Conservation (phyloP, 2,797 vertebrate genomes). For the Taenioides sp. region DNA sequence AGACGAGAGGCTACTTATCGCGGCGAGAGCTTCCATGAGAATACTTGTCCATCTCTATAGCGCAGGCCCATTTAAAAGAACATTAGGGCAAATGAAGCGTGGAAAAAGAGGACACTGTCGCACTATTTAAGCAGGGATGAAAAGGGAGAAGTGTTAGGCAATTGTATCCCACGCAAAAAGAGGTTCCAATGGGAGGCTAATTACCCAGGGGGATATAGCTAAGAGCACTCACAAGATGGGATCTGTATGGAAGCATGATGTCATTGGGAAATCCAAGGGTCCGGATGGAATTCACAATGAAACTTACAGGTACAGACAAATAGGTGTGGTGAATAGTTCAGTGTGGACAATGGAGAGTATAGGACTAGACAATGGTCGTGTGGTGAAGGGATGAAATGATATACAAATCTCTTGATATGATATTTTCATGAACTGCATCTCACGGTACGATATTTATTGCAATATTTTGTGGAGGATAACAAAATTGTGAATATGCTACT, state of each 20-base stretch:
- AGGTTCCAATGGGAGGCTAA: slow-evolving; percentile 43
- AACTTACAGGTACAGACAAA: neutral
- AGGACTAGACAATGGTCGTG: neutral
- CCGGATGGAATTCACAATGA: neutral
- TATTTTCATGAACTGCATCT: too few species aligned
- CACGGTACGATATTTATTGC: too few species aligned
- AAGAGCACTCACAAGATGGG: slow-evolving; percentile 38
- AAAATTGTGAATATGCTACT: too few species aligned
- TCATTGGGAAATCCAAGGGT: slow-evolving; percentile 2
- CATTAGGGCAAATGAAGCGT: slow-evolving; percentile 69
- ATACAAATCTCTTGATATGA: too few species aligned
- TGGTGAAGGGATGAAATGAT: neutral
- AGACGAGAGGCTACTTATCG: slow-evolving; percentile 75
- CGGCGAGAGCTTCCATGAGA: slow-evolving; percentile 65
- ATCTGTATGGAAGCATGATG: slow-evolving; percentile 19
- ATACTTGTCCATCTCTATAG: slow-evolving; percentile 65
- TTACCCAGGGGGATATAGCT: slow-evolving; percentile 41
- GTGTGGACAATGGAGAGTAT: neutral
- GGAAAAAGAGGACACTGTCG: slow-evolving; percentile 57
- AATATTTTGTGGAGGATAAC: too few species aligned
- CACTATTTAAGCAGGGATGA: slow-evolving; percentile 51
- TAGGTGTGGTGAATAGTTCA: neutral
- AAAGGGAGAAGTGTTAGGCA: slow-evolving; percentile 32
- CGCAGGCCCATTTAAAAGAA: slow-evolving; percentile 64
- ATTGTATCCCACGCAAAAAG: slow-evolving; percentile 39